Percentiles rank a stretch among this genome's conserved stretches.
phyloP scores from a whole-genome alignment of 1,140 invertebrate species.

The Brevipalpus yothersi region DNA sequence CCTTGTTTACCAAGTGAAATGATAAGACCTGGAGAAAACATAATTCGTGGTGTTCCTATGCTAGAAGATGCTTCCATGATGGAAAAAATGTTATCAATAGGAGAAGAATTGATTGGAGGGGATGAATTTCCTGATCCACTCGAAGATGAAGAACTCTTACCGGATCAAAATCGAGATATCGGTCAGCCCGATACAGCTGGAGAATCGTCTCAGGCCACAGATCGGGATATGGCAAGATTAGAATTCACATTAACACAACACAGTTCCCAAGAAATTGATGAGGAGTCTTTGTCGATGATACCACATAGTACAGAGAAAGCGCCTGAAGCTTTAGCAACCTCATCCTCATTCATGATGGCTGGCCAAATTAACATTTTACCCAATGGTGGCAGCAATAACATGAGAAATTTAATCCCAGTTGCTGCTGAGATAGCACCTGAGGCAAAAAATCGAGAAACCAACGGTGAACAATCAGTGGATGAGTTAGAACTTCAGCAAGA shows the following conservation, averaged over 20 bases:
- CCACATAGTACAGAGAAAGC: neutral
- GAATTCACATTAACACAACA: conserved; percentile 7
- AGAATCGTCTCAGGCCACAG: conserved; percentile 9
- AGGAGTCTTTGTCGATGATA: conserved; percentile 8
- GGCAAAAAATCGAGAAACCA: neutral
- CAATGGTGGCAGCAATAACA: too few relatives aligned
- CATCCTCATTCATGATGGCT: neutral
- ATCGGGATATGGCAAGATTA: conserved; percentile 6
- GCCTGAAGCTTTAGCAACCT: neutral
- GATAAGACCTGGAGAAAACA: neutral
- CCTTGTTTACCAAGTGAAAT: neutral
- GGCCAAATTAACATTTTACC: too few relatives aligned
- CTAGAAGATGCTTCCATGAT: too few relatives aligned
- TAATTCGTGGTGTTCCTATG: neutral
- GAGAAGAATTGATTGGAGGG: too few relatives aligned
- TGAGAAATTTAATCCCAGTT: too few relatives aligned
- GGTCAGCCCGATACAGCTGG: neutral
- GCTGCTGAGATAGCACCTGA: too few relatives aligned
- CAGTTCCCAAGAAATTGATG: conserved; percentile 9
- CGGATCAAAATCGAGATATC: too few relatives aligned
- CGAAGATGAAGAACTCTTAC: too few relatives aligned
- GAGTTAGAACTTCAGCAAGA: neutral
- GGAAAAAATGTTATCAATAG: too few relatives aligned
- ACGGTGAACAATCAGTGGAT: neutral
- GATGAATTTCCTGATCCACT: too few relatives aligned